Base-by-base conservation (phyloP, 1,140 invertebrate genomes). In the Drosophila lacteicornis region DNA sequence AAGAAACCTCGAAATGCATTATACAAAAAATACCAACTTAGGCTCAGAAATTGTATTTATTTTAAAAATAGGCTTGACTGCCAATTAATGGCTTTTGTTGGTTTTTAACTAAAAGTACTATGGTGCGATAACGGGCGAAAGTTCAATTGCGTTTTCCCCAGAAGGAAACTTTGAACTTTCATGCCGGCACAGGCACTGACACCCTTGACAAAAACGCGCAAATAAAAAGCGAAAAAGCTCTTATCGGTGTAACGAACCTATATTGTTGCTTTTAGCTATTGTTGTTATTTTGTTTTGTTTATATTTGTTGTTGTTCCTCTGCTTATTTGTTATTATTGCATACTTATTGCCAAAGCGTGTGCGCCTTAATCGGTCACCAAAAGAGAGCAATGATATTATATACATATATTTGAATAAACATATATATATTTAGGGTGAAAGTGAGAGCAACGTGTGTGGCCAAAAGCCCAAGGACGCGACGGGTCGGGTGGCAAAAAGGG, bases 171-270 rank as follows among this genome's bases (percentile, higher is more conserved):
- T 80, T 84, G 61, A 79, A 82, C 74, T 82, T 82, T 82, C 47
- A 49, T 55, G 36, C 12, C 8, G 42, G 42, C 42, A 43, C 42
- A 9, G 42, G 42, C 42, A 42, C 13, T n/a, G 4, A 19, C 13
- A 55, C 51, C 51, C 51, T 55, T 55, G 51, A 22, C 19, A 30
- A 49, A 75, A 43, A 45, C 43, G n/a, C 38, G 17, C 43, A 51
- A 36, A 49, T 30, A 40, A 50, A 45, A 33, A 11, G 33, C 8
- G 40, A 25, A 57, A 77, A 76, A 85, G 82, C 82, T 73, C 70
- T 87, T 69, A 87, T 79, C 82, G 66, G 65, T 79, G 82, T 82
- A 79, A 76, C 83, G 83, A 86, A 86, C 82, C 82, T 63, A 49
- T 75, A 56, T 50, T 69, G 60, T 51, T 76, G 79, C 78, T 78